Evolutionary conservation across 2,113 vertebrate genomes (phyloP).

Genomic region (Eclectus roratus): DNA sequence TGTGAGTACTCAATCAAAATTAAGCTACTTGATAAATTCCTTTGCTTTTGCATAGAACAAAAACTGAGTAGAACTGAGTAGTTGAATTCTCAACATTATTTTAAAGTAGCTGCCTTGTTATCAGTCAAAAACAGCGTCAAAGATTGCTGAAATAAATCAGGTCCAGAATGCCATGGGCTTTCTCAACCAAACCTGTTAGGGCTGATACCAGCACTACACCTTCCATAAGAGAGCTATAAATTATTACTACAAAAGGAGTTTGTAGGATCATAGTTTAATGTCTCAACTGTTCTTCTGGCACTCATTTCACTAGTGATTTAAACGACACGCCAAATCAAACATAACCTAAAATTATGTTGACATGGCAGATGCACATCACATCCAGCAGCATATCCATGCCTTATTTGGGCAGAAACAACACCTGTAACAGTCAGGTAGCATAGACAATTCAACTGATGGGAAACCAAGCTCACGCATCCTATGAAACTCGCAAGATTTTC

Average conservation of each 20-base stretch:
- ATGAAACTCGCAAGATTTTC: background rate
- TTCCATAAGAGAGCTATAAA: background rate
- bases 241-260: background rate
- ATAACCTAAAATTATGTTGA: background rate
- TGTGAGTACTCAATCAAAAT: background rate
- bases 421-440: background rate
- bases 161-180: background rate
- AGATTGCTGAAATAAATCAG: background rate
- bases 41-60: background rate
- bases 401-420: background rate
- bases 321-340: background rate
- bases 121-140: background rate
- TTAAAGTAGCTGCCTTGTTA: background rate
- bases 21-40: background rate
- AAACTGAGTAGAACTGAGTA: background rate
- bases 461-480: background rate
- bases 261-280: background rate
- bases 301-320: background rate
- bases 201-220: background rate
- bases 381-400: background rate
- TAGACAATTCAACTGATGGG: background rate
- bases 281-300: background rate
- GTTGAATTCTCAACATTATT: background rate
- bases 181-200: background rate
- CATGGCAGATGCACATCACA: background rate